These are phyloP conservation scores for Hozukius guyotensis DNA, from an alignment of 2,797 vertebrate species.

Conservation along the genomic window DNA sequence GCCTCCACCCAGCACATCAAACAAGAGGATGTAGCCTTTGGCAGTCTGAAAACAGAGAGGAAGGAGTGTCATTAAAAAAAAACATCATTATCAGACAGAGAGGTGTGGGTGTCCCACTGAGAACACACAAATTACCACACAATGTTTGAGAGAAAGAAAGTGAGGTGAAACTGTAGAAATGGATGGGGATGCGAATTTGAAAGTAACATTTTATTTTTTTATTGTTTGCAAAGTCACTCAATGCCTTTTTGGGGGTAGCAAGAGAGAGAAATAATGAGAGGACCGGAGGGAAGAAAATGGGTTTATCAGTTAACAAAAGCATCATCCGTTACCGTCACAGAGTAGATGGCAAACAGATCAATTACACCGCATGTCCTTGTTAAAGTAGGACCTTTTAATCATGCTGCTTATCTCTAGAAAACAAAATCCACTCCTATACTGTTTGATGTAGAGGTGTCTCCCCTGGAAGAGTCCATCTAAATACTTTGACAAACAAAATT, in stretches of 20 bases:
- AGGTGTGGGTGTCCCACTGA: neutral
- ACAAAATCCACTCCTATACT: neutral
- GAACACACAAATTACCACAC: neutral
- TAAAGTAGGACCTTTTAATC: neutral
- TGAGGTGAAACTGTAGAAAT: neutral
- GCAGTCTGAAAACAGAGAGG: constrained; percentile 87
- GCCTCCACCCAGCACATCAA: constrained; percentile 88
- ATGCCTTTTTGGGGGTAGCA: neutral
- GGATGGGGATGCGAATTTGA: neutral
- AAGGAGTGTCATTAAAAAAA: neutral
- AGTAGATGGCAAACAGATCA: neutral
- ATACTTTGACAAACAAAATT: neutral
- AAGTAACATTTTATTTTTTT: neutral
- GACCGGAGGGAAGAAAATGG: neutral
- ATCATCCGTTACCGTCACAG: neutral
- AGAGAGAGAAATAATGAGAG: neutral
- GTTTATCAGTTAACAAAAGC: neutral
- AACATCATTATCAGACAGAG: neutral
- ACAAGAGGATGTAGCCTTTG: constrained; percentile 96
- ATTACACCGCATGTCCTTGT: too few relatives aligned
- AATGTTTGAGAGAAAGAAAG: neutral
- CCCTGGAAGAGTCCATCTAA: neutral
- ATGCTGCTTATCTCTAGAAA: neutral
- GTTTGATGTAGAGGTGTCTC: neutral
- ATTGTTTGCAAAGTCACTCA: neutral